Conservation (phyloP, 2,797 vertebrate species). For the Micropoecilia bifurca region DNA sequence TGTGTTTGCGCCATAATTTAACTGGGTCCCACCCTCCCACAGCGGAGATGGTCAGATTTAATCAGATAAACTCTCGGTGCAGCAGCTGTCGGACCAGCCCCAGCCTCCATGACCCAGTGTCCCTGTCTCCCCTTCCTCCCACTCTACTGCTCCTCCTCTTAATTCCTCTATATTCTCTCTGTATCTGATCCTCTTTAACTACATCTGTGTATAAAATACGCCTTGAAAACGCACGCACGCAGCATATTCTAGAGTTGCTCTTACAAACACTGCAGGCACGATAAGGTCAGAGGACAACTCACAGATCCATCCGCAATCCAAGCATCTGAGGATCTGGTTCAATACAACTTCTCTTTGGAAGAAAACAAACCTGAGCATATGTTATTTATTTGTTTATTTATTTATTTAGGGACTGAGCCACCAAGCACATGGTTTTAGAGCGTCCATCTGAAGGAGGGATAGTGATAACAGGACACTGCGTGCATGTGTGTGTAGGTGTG, state of each 20-base stretch:
- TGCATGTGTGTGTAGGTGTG: neutral
- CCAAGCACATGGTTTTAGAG: neutral
- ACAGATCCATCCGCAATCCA: slow-evolving; percentile 29
- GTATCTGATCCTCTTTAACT: slow-evolving; percentile 13
- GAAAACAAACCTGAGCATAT: slow-evolving; percentile 10
- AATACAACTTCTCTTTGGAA: slow-evolving; percentile 28
- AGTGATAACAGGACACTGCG: neutral
- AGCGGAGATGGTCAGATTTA: slow-evolving; percentile 74
- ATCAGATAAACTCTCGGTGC: slow-evolving; percentile 78
- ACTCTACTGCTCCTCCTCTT: slow-evolving; percentile 8
- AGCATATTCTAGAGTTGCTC: neutral
- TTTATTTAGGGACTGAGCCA: neutral
- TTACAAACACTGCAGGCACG: neutral
- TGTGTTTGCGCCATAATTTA: slow-evolving; percentile 43
- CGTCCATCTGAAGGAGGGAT: neutral
- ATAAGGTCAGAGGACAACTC: slow-evolving; percentile 15
- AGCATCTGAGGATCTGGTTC: slow-evolving; percentile 31
- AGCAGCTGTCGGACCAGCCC: slow-evolving; percentile 77
- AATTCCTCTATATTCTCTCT: slow-evolving; percentile 36
- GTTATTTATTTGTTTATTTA: neutral
- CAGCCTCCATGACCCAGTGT: slow-evolving; percentile 50
- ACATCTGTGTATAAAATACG: slow-evolving; percentile 10
- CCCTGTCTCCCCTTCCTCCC: slow-evolving; percentile 1
- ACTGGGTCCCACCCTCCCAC: slow-evolving; percentile 56
- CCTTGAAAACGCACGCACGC: slow-evolving; percentile 2